Conservation (phyloP, 2,888 invertebrate genomes). For the Arenicola marina region DNA sequence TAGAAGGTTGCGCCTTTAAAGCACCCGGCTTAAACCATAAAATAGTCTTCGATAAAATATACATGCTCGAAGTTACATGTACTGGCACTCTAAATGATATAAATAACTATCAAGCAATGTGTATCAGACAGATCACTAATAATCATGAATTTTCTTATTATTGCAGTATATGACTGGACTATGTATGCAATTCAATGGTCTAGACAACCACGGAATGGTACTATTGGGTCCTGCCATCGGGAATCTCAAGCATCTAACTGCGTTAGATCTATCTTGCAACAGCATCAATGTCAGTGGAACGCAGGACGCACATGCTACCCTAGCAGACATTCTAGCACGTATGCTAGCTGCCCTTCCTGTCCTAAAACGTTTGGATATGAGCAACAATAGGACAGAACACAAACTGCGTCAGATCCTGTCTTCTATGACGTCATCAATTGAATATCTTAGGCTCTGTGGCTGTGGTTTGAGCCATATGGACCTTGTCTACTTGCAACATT, state of each 20-base stretch:
- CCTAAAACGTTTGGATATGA: conserved; percentile 49
- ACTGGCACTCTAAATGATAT: background rate
- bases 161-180: conserved; percentile 45
- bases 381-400: conserved; percentile 49
- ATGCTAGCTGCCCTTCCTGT: conserved; percentile 37
- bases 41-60: too few species aligned
- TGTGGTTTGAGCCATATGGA: conserved; percentile 48
- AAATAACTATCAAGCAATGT: background rate
- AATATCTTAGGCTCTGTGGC: conserved; percentile 45
- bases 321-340: conserved; percentile 27
- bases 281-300: conserved; percentile 40
- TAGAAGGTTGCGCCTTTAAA: background rate
- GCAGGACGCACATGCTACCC: conserved; percentile 3
- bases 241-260: conserved; percentile 41
- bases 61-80: too few species aligned
- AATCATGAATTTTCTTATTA: background rate
- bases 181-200: conserved; percentile 51
- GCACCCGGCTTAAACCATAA: too few species aligned
- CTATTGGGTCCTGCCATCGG: conserved; percentile 43
- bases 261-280: conserved; percentile 57
- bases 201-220: conserved; percentile 44
- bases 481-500: conserved; percentile 41
- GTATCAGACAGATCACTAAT: background rate
- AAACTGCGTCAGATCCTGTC: conserved; percentile 41
- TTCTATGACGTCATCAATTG: conserved; percentile 37